Evolutionary conservation across 2,797 vertebrate species (phyloP), one percentile per base, ranked within the genome.

Genomic region (Neopelma chrysocephalum): DNA sequence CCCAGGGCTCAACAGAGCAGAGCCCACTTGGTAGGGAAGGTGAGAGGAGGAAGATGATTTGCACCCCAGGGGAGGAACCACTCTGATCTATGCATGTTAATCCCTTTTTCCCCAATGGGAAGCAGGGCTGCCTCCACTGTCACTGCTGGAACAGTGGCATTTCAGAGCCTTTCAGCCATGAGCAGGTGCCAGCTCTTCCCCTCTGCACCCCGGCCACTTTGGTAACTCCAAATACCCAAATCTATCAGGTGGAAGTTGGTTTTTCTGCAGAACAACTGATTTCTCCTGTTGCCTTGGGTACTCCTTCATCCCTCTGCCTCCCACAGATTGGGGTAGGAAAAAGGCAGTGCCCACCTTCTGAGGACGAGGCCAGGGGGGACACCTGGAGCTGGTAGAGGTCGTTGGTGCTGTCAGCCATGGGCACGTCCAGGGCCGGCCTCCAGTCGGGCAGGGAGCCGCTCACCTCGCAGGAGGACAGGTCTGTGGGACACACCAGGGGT

Each of bases 341-440:
- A 48, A 18, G n/a, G 26, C 10, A 71, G 61, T 4, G 89, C 96
- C 1, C 90, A 98, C 98, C 98, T 96, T 98, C 98, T 0, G 98
- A 98, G 56, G 97, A 97, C 0, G 98, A 98, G 68, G 98, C 97
- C 12, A 98, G 95, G 3, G 99, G 99, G 3, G 99, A 99, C 90
- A 99, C 99, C 89, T 99, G 98, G 85, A 99, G 98, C 82, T 92
- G 81, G 87, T 96, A 97, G 48, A 97, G 86, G 78, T 94, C 96
- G 2, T 94, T 97, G 82, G 98, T 97, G 94, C 97, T 98, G 58
- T 98, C 98, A 3, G 98, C 92, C 71, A 92, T 61, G 93, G 29
- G 97, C 15, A 97, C 97, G 26, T 98, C 98, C 42, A 98, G 92
- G 1, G 96, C 83, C 1, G 83, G 62, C 23, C 96, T 92, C 98